Base-by-base conservation (phyloP, 2,797 vertebrate species). In the Amniataba percoides region DNA sequence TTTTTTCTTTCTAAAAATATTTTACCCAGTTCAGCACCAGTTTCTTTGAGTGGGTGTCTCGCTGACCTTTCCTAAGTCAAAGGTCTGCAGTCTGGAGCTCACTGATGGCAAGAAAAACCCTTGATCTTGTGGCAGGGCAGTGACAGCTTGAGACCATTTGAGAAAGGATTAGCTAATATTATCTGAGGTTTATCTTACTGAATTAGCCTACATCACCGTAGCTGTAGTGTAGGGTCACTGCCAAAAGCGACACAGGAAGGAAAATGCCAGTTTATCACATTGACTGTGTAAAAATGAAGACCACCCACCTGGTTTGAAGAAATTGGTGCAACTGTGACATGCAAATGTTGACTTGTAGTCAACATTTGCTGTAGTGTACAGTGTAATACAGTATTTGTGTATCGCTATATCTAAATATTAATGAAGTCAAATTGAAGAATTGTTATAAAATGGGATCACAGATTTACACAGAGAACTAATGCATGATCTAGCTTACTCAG, bases 121-220 rank as follows among this genome's bases (percentile, higher is more conserved):
- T 80, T 85, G 73, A 83, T 82, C 84, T 88, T 74, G 48, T 61
- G 52, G 52, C 67, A 64, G 75, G 46, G 12, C 61, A 40, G 58
- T 71, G 75, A 76, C 69, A 66, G 52, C 71, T 88, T 81, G 78
- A 85, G 84, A 88, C 78, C 78, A 78, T 91, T 92, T 92, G 83
- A 80, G 85, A 85, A 67, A 84, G 87, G 91, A 94, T 94, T 74
- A 93, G 81, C 85, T 92, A 77, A 93, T 86, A 92, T 88, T 90
- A 91, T 91, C 85, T 42, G 4, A 81, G 82, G 77, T 85, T 89
- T 87, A 89, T 71, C 16, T 9, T 65, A 67, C 77, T 81, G 67
- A 93, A 86, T 88, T 89, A 92, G 77, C 64, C 79, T 64, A 70
- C 70, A 71, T 75, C 27, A 60, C 15, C 19, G 63, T 74, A 78